These are phyloP conservation scores for Molothrus ater DNA, from an alignment of 2,797 vertebrate species.

Conservation along the genomic window DNA sequence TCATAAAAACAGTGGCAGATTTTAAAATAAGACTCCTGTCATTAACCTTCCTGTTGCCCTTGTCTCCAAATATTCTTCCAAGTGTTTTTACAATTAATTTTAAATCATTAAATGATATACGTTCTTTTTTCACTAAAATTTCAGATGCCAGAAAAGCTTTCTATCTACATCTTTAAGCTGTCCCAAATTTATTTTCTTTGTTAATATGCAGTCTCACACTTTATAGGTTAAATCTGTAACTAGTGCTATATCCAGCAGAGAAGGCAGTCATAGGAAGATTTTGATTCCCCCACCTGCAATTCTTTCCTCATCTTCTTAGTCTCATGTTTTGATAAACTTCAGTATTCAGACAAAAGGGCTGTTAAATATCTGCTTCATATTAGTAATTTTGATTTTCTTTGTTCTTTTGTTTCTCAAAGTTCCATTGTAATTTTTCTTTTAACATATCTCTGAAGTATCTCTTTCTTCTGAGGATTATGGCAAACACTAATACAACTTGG, in stretches of 20 bases:
- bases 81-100: background rate
- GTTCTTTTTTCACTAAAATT: background rate
- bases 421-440: slow-evolving; percentile 28
- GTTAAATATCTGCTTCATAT: slow-evolving; percentile 26
- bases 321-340: background rate
- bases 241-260: background rate
- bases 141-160: background rate
- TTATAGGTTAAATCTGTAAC: background rate
- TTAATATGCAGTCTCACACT: background rate
- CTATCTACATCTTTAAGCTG: background rate
- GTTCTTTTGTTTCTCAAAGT: slow-evolving; percentile 34
- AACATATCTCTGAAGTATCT: slow-evolving; percentile 33
- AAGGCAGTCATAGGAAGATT: background rate
- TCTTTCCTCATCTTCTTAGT: background rate
- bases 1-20: background rate
- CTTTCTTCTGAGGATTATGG: slow-evolving; percentile 43
- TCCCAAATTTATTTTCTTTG: background rate
- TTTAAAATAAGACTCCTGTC: background rate
- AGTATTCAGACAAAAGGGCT: background rate
- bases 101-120: background rate
- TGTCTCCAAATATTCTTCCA: background rate
- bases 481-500: slow-evolving; percentile 1
- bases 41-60: background rate
- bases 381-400: slow-evolving; percentile 22
- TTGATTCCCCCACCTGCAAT: background rate